phyloP scores from a whole-genome alignment of 2,113 vertebrate species.

The Nansenia antarctica region DNA sequence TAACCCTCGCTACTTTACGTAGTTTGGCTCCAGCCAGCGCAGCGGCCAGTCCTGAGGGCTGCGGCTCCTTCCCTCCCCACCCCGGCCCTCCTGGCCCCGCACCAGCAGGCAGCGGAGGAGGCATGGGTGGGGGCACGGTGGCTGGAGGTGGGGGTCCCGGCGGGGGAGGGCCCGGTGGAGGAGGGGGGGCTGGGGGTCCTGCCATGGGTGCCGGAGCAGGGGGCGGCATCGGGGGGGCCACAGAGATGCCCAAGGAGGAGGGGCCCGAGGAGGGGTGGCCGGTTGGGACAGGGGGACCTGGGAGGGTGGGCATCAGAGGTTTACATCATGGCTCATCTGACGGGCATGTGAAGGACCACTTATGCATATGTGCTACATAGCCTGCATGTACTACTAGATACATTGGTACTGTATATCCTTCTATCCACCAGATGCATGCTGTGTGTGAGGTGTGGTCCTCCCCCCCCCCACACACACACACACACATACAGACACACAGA shows the following conservation, averaged over 20 bases:
- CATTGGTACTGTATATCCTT: background rate
- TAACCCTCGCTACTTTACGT: slow-evolving; percentile 93
- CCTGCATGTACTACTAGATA: background rate
- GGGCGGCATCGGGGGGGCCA: slow-evolving; percentile 70
- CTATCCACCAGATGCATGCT: background rate
- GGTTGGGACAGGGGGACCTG: slow-evolving; percentile 86
- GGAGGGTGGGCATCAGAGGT: slow-evolving; percentile 26
- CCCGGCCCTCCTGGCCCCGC: slow-evolving; percentile 77
- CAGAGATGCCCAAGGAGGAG: slow-evolving; percentile 48
- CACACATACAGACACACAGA: background rate
- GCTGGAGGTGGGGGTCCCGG: slow-evolving; percentile 83
- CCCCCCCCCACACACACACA: background rate
- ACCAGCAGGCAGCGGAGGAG: slow-evolving; percentile 84
- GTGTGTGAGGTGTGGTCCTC: too few species aligned
- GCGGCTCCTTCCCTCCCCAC: slow-evolving; percentile 48
- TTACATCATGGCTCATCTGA: background rate
- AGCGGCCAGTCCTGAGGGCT: slow-evolving; percentile 91
- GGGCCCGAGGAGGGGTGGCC: slow-evolving; percentile 81
- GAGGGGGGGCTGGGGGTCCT: slow-evolving; percentile 90
- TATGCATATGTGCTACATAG: background rate
- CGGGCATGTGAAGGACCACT: too few species aligned
- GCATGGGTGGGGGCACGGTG: slow-evolving; percentile 84
- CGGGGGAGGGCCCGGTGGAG: slow-evolving; percentile 87
- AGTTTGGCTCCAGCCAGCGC: slow-evolving; percentile 97
- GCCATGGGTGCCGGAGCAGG: slow-evolving; percentile 67